Evolutionary conservation across 2,113 vertebrate genomes (phyloP).

Genomic region (Cyanoramphus novaezelandiae): DNA sequence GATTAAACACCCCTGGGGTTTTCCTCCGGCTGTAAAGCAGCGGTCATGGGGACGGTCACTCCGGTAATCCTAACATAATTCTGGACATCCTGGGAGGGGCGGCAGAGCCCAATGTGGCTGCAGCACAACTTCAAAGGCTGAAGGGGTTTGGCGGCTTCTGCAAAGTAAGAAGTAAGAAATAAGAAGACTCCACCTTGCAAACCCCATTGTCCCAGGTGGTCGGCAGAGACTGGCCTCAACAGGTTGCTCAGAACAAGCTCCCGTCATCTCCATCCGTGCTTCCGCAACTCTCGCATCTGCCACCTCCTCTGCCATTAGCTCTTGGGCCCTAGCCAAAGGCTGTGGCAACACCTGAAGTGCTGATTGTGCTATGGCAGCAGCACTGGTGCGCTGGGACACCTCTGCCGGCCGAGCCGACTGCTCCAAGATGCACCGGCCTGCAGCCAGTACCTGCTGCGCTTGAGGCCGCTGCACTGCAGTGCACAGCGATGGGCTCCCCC

Average conservation of each 20-base stretch:
- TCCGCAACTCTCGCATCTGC: not conserved
- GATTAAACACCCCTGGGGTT: not conserved
- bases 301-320: slow-evolving; percentile 31
- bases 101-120: not conserved
- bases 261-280: not conserved
- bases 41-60: not conserved
- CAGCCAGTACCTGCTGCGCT: not conserved
- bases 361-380: not conserved
- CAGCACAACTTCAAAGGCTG: not conserved
- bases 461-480: rapidly evolving
- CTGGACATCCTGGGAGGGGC: not conserved
- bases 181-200: not conserved
- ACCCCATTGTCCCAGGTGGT: not conserved
- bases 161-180: not conserved
- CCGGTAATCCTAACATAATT: not conserved
- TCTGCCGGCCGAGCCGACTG: not conserved
- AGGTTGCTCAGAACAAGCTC: not conserved
- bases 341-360: slow-evolving; percentile 34
- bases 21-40: not conserved
- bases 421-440: rapidly evolving
- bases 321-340: not conserved
- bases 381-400: rapidly evolving
- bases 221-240: not conserved
- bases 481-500: rapidly evolving
- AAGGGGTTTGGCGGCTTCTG: not conserved